Conservation (phyloP, 2,113 vertebrate species). For the Sinocyclocheilus maitianheensis region DNA sequence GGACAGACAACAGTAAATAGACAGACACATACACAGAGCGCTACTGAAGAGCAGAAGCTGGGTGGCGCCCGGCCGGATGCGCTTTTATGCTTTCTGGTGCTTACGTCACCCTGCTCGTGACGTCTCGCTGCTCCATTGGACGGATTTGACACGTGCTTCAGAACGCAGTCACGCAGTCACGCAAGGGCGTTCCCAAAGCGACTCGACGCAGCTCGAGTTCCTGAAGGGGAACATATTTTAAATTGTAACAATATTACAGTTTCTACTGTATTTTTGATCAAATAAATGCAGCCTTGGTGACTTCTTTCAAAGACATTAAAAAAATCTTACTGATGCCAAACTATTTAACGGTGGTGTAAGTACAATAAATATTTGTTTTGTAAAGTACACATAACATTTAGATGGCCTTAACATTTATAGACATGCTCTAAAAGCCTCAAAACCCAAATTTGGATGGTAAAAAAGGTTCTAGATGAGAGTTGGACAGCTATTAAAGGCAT, state of each 20-base stretch:
- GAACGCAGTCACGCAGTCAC: too few species aligned
- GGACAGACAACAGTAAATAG: too few species aligned
- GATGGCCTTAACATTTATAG: neutral
- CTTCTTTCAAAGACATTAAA: neutral
- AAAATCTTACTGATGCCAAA: neutral
- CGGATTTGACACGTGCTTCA: too few species aligned
- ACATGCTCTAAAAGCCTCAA: neutral
- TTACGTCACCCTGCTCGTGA: too few species aligned
- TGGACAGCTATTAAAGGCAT: slow-evolving; percentile 11
- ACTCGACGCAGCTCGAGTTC: too few species aligned
- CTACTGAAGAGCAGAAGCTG: too few species aligned
- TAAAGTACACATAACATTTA: neutral
- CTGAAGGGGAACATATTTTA: neutral
- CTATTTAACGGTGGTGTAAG: neutral
- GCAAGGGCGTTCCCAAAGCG: too few species aligned
- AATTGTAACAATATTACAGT: neutral
- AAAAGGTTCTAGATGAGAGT: neutral
- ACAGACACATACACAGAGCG: too few species aligned
- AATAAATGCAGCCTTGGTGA: neutral
- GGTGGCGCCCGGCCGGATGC: too few species aligned
- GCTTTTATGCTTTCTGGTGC: too few species aligned
- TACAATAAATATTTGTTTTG: neutral
- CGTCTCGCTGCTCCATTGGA: too few species aligned
- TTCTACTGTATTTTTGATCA: neutral
- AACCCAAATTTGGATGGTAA: slow-evolving; percentile 4